Evolutionary conservation across 1,140 invertebrate genomes (phyloP), one percentile per base, ranked within the genome.

Genomic region (Magallana ariakensis): DNA sequence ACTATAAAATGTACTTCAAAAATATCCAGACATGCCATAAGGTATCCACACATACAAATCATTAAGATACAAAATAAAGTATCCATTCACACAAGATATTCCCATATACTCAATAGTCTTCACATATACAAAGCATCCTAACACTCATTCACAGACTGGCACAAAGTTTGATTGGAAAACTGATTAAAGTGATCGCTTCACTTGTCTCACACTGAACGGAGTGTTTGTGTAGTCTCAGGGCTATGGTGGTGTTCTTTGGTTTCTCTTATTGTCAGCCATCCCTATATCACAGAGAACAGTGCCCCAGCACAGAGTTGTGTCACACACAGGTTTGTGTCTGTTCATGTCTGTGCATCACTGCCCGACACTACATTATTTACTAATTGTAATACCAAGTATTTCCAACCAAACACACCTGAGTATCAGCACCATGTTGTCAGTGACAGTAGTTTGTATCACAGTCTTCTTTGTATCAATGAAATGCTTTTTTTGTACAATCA

Each of bases 391-490:
- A 75, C 66, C 66, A 75, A 75, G 66, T 75, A 75, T 75, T 75
- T 75, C 66, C 66, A 75, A 19, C 66, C 66, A 75, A 75, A 75
- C 66, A 75, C 22, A 75, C 66, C 66, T 26, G 66, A 75, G 66
- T 75, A 75, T 26, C 66, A 75, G 66, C 66, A 75, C 66, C 66
- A 75, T 13, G 19, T 75, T 19, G 66, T 75, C 66, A 75, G 66
- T 75, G 66, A 75, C 66, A 8, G 66, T 26, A 75, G 66, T 75
- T 46, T 75, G 22, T 75, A 75, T 75, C 66, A 75, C 66, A 75
- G 66, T 19, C 33, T 75, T 26, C 66, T 75, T 75, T 75, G 66
- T 75, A 75, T 75, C 66, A 75, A 75, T 75, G 66, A 75, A 75
- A 75, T 75, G 66, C 58, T 46, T 75, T 75, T n/a, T 4, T 75